These are phyloP conservation scores for Cantharis rufa DNA, from an alignment of 2,888 invertebrate genomes.

Conservation along the genomic window DNA sequence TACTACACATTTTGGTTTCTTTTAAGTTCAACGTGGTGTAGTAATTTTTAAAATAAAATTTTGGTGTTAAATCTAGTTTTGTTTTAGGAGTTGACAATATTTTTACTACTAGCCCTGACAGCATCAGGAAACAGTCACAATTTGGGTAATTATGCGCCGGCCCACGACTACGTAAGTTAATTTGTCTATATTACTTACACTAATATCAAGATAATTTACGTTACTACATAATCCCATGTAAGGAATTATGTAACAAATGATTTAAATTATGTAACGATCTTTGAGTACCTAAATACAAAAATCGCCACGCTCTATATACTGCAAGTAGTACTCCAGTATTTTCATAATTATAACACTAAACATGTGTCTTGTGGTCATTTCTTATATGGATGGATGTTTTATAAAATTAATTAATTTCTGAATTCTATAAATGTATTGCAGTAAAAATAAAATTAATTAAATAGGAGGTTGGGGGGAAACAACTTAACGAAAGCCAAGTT, in stretches of 20 bases:
- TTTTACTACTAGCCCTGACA: not conserved
- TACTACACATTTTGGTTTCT: too few species aligned
- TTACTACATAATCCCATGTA: not conserved
- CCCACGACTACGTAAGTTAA: slow-evolving; percentile 13
- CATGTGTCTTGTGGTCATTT: not conserved
- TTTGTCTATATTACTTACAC: slow-evolving; percentile 2
- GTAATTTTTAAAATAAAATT: too few species aligned
- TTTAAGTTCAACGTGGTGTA: not conserved
- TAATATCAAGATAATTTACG: not conserved
- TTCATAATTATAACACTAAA: slow-evolving; percentile 7
- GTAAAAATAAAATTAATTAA: too few species aligned
- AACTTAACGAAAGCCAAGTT: too few species aligned
- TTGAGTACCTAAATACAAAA: not conserved
- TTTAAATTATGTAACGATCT: not conserved
- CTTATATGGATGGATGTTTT: too few species aligned
- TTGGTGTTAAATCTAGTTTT: not conserved
- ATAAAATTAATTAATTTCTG: too few species aligned
- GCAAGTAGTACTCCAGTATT: slow-evolving; percentile 9
- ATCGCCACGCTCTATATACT: slow-evolving; percentile 10
- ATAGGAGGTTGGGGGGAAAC: too few species aligned
- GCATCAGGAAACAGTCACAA: not conserved
- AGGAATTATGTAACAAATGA: not conserved
- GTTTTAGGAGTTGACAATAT: not conserved
- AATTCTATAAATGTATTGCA: too few species aligned
- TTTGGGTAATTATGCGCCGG: slow-evolving; percentile 8